A percentile compares a stretch with the other conserved stretches of the same genome.
Evolutionary conservation across 2,888 invertebrate genomes (phyloP).

Genomic region (Arge pagana): DNA sequence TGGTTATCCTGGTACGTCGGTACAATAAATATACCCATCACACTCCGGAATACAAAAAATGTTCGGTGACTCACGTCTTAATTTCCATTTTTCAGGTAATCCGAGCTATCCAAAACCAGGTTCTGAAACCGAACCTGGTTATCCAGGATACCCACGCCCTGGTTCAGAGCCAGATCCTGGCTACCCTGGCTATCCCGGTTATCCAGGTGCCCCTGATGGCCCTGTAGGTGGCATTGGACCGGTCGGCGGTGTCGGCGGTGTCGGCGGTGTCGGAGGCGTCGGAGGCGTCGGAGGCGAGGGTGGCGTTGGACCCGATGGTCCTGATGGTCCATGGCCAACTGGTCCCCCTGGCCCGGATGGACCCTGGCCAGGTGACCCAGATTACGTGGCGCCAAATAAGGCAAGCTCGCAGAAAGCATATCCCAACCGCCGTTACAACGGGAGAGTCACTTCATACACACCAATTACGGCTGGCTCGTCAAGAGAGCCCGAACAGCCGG

Average conservation of each 20-base stretch:
- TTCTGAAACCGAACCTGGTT: slow-evolving; percentile 29
- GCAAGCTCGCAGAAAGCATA: slow-evolving; percentile 1
- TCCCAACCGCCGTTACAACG: neutral
- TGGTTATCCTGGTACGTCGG: slow-evolving; percentile 25
- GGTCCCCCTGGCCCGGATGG: slow-evolving; percentile 50
- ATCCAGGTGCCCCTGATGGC: slow-evolving; percentile 32
- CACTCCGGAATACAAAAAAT: neutral
- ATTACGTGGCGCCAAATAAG: slow-evolving; percentile 35
- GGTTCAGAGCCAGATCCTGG: slow-evolving; percentile 26
- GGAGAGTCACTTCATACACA: slow-evolving; percentile 16
- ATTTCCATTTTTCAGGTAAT: slow-evolving; percentile 18
- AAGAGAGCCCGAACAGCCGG: slow-evolving; percentile 12
- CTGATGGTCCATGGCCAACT: slow-evolving; percentile 46
- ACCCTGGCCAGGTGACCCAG: slow-evolving; percentile 54
- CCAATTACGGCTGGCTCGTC: slow-evolving; percentile 25
- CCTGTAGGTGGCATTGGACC: slow-evolving; percentile 40
- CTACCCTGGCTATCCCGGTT: slow-evolving; percentile 29
- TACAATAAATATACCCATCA: neutral
- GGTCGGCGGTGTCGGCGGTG: slow-evolving; percentile 36
- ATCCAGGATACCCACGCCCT: slow-evolving; percentile 23
- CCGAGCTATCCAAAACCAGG: slow-evolving; percentile 32
- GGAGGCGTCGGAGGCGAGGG: slow-evolving; percentile 45
- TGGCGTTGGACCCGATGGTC: slow-evolving; percentile 40
- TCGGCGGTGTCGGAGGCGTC: slow-evolving; percentile 36
- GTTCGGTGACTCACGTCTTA: neutral